Conservation (phyloP, 2,797 vertebrate species). For the Carapus acus region DNA sequence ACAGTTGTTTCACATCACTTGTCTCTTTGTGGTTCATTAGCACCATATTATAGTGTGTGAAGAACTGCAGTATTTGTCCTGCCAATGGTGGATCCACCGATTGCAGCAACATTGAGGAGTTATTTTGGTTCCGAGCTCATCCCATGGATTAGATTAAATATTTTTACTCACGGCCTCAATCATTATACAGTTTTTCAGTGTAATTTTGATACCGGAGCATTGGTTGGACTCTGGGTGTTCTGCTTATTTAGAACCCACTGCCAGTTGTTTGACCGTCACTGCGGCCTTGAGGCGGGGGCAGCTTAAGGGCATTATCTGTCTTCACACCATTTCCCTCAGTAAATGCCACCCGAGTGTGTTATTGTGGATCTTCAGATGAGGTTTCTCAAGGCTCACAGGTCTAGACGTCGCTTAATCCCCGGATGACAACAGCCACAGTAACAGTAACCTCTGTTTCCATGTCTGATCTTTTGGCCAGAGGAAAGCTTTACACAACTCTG, state of each 20-base stretch:
- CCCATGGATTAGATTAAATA: too few relatives aligned
- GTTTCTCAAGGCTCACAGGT: conserved; percentile 7
- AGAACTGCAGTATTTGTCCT: conserved; percentile 1
- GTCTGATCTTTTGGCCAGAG: too few relatives aligned
- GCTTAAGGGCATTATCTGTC: neutral
- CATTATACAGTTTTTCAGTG: too few relatives aligned
- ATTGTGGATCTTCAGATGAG: conserved; percentile 5
- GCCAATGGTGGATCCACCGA: neutral
- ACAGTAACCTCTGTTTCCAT: too few relatives aligned
- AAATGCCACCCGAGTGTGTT: conserved; percentile 7
- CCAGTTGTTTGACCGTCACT: conserved; percentile 16
- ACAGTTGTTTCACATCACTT: neutral
- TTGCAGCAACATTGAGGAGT: too few relatives aligned
- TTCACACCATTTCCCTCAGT: conserved; percentile 1
- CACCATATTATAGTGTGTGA: neutral
- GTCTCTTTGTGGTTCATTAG: conserved; percentile 9
- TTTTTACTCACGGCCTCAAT: too few relatives aligned
- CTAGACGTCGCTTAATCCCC: conserved; percentile 7
- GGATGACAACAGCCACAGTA: too few relatives aligned
- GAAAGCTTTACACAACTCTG: too few relatives aligned
- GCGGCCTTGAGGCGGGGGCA: conserved; percentile 8
- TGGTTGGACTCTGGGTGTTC: neutral
- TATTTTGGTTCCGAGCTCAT: too few relatives aligned
- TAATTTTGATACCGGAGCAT: neutral
- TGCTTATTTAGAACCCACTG: conserved; percentile 7